phyloP scores from a whole-genome alignment of 2,888 invertebrate genomes.

The Yponomeuta malinellus region DNA sequence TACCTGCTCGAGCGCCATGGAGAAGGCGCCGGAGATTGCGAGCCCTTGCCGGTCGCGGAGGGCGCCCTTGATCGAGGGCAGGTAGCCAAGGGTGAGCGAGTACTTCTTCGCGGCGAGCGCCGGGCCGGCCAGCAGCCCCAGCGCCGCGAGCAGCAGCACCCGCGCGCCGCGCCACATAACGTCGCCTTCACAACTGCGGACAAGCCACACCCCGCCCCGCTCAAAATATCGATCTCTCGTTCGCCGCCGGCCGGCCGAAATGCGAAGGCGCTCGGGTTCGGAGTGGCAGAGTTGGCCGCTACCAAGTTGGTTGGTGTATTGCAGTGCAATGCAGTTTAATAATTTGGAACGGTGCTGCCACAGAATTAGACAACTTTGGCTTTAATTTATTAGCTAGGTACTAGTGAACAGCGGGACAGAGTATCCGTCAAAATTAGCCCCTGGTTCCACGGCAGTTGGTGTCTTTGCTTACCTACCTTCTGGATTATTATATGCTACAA shows the following conservation, averaged over 20 bases:
- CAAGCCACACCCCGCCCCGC: conserved; percentile 45
- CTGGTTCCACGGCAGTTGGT: no score
- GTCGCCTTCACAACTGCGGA: conserved; percentile 53
- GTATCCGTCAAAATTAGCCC: no score
- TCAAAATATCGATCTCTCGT: conserved; percentile 27
- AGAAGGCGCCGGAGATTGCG: conserved; percentile 92
- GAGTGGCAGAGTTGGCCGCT: no score
- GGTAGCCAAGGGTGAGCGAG: conserved; percentile 87
- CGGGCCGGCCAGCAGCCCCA: conserved; percentile 71
- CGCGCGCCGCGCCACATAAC: conserved; percentile 80
- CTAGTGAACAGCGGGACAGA: no score
- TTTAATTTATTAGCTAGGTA: neutral
- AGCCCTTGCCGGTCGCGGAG: conserved; percentile 88
- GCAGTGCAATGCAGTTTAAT: no score
- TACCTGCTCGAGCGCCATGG: conserved; percentile 85
- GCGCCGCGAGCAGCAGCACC: conserved; percentile 80
- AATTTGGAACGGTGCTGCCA: neutral
- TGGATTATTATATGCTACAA: no score
- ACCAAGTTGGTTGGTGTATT: no score
- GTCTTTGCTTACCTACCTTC: no score
- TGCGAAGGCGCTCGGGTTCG: neutral
- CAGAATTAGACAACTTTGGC: neutral
- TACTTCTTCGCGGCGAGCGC: conserved; percentile 63
- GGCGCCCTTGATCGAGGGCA: conserved; percentile 87
- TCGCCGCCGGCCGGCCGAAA: neutral